Conservation (phyloP, 1,140 invertebrate species). For the Drosophila willistoni region DNA sequence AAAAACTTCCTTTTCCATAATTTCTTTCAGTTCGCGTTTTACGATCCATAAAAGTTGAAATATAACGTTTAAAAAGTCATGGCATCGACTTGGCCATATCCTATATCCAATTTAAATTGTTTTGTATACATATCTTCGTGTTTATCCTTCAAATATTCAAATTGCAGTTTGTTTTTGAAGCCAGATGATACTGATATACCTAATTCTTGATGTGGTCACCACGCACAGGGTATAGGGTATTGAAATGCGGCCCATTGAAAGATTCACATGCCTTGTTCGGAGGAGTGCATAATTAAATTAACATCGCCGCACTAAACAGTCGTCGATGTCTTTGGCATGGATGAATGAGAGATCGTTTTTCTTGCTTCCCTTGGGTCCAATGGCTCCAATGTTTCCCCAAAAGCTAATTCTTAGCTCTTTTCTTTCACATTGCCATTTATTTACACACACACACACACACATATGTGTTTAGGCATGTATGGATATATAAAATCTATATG, state of each 20-base stretch:
- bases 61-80: background rate
- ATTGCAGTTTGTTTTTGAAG: no score
- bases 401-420: background rate
- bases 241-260: background rate
- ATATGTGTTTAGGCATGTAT: background rate
- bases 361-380: background rate
- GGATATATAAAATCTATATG: background rate
- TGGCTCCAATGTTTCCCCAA: background rate
- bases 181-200: background rate
- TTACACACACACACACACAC: background rate
- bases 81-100: background rate
- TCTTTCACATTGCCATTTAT: constrained; percentile 10
- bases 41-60: constrained; percentile 41
- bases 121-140: no score
- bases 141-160: no score
- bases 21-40: constrained; percentile 14
- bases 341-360: constrained; percentile 5
- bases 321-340: background rate
- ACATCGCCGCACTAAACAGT: constrained; percentile 55
- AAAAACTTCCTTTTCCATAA: background rate
- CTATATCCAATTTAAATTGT: background rate
- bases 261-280: constrained; percentile 9
- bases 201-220: background rate
- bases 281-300: constrained; percentile 68
- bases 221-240: background rate